A percentile compares a stretch with the other conserved stretches of the same genome.
phyloP scores from a whole-genome alignment of 2,113 vertebrate genomes.

The Pteruthius melanotis region DNA sequence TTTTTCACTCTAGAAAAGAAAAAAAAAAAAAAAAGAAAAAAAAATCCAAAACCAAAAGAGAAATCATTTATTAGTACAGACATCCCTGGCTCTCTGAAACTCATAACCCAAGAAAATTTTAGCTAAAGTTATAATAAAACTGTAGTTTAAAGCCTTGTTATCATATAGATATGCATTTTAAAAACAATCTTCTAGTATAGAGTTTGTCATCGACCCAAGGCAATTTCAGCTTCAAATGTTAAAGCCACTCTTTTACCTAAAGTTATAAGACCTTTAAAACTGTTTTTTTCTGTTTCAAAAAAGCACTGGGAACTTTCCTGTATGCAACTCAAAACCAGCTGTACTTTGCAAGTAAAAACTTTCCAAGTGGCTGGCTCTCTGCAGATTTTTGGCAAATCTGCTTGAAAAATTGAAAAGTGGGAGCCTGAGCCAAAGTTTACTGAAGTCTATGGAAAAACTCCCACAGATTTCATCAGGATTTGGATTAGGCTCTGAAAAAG shows the following conservation, averaged over 20 bases:
- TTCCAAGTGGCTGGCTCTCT: constrained; percentile 40
- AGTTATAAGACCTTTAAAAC: background rate
- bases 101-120: background rate
- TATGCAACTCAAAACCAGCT: constrained; percentile 36
- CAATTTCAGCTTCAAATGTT: background rate
- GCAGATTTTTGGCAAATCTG: constrained; percentile 52
- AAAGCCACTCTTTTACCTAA: background rate
- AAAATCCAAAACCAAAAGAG: background rate
- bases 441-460: constrained; percentile 54
- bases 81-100: background rate
- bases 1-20: background rate
- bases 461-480: constrained; percentile 58
- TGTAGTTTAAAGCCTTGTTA: background rate
- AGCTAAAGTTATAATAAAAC: background rate
- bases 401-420: constrained; percentile 25
- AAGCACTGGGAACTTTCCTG: constrained; percentile 11
- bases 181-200: background rate
- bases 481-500: constrained; percentile 36
- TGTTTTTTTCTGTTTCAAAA: background rate
- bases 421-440: constrained; percentile 40
- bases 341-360: constrained; percentile 36
- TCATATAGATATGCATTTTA: background rate
- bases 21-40: no score
- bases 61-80: background rate
- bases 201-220: background rate